phyloP scores from a whole-genome alignment of 2,113 vertebrate species.

The Oreochromis niloticus region DNA sequence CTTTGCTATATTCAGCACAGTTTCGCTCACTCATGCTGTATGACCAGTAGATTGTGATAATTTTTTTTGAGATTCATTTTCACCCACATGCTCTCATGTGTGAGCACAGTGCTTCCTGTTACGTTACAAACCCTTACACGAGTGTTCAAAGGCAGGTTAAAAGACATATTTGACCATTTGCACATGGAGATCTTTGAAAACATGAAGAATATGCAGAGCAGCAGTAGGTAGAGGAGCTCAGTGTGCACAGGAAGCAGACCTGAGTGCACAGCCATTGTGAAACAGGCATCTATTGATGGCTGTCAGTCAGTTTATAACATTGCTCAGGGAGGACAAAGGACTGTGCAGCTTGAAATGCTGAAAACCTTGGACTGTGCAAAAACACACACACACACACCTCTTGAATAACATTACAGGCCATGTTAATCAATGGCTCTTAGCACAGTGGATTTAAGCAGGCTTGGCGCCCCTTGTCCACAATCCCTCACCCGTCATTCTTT shows the following conservation, averaged over 20 bases:
- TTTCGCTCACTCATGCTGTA: not conserved
- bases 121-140: not conserved
- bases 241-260: not conserved
- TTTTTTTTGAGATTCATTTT: not conserved
- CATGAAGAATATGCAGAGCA: not conserved
- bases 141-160: not conserved
- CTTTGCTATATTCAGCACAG: not conserved
- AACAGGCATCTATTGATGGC: constrained; percentile 6
- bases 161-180: not conserved
- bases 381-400: not conserved
- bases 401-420: constrained; percentile 38
- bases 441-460: constrained; percentile 47
- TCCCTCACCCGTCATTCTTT: constrained; percentile 56
- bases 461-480: constrained; percentile 45
- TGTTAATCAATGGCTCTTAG: constrained; percentile 57
- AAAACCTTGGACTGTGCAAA: constrained; percentile 18
- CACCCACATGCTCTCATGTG: not conserved
- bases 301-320: constrained; percentile 30
- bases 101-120: not conserved
- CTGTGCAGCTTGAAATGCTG: not conserved
- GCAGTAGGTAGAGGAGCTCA: not conserved
- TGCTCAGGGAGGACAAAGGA: not conserved
- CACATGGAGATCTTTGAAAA: not conserved
- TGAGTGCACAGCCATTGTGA: not conserved
- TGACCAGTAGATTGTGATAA: not conserved